Percentiles rank a stretch among this genome's conserved stretches.
Conservation (phyloP, 1,140 invertebrate species). For the Bombus ignitus region DNA sequence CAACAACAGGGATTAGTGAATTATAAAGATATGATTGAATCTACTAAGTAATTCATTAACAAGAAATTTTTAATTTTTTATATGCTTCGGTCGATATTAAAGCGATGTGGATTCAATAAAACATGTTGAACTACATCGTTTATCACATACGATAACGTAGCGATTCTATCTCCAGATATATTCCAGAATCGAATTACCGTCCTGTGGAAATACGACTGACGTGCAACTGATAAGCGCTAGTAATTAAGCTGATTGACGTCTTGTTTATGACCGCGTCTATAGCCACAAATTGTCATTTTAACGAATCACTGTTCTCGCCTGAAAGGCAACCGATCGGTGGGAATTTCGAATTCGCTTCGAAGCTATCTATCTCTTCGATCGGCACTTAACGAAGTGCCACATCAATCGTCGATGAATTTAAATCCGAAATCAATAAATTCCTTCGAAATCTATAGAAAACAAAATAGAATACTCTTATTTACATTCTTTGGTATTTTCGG, state of each 20-base stretch:
- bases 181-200: conserved; percentile 26
- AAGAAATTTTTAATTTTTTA: background rate
- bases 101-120: background rate
- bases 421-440: background rate
- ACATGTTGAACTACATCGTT: background rate
- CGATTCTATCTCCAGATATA: background rate
- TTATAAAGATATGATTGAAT: background rate
- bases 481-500: background rate
- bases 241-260: conserved; percentile 54
- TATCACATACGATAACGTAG: background rate
- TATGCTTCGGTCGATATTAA: background rate
- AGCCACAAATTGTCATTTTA: conserved; percentile 28
- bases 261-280: conserved; percentile 19
- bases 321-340: background rate
- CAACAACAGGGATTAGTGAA: background rate
- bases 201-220: conserved; percentile 17
- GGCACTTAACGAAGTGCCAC: background rate
- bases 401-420: background rate
- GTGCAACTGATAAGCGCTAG: conserved; percentile 36
- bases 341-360: background rate
- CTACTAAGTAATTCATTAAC: background rate
- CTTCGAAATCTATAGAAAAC: background rate
- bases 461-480: background rate
- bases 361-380: background rate
- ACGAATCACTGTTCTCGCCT: conserved; percentile 1